A percentile compares a stretch with the other conserved stretches of the same genome.
phyloP scores from a whole-genome alignment of 2,113 vertebrate genomes.

The Percopsis transmontana region DNA sequence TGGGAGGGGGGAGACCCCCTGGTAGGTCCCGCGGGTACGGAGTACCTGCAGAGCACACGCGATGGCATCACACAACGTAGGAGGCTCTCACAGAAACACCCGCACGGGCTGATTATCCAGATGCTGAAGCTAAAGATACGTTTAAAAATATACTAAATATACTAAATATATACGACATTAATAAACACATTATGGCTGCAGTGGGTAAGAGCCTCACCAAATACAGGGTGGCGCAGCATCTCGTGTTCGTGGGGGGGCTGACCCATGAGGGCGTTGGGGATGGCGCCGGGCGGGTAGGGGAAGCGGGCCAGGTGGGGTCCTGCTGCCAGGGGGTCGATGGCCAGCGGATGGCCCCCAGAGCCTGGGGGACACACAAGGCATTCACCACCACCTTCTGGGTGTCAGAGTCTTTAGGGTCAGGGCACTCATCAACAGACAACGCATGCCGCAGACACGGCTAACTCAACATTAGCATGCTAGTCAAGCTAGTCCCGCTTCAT shows the following conservation, averaged over 20 bases:
- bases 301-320: constrained; percentile 95
- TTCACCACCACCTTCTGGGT: constrained; percentile 81
- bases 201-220: constrained; percentile 81
- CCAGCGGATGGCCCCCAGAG: constrained; percentile 90
- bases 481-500: no score
- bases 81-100: background rate
- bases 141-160: no score
- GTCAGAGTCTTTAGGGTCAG: constrained; percentile 71
- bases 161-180: background rate
- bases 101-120: no score
- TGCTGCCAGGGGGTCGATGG: constrained; percentile 84
- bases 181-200: background rate
- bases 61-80: background rate
- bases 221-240: constrained; percentile 97
- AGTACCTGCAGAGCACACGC: constrained; percentile 76
- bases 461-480: background rate
- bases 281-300: constrained; percentile 93
- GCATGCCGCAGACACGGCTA: background rate
- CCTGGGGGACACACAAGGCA: constrained; percentile 86
- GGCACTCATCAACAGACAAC: constrained; percentile 55
- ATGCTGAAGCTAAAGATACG: no score
- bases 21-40: constrained; percentile 92
- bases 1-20: constrained; percentile 89
- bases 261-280: constrained; percentile 92
- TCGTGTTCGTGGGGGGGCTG: constrained; percentile 96